Evolutionary conservation across 2,113 vertebrate genomes (phyloP).

Genomic region (Candoia aspera): DNA sequence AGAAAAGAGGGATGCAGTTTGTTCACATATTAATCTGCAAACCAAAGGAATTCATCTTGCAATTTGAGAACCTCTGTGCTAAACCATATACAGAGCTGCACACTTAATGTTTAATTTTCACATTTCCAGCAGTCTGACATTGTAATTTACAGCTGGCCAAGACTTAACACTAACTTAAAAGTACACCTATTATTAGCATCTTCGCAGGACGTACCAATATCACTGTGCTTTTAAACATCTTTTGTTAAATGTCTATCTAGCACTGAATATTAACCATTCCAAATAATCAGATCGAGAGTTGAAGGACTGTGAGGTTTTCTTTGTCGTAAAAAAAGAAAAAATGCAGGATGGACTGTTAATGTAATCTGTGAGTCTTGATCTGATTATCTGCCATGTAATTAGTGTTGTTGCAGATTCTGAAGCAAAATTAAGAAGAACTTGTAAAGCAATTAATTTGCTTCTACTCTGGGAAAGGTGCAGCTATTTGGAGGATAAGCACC

Average conservation of each 20-base stretch:
- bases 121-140: neutral
- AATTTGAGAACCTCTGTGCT: neutral
- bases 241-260: neutral
- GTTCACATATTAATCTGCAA: neutral
- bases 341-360: neutral
- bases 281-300: neutral
- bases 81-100: neutral
- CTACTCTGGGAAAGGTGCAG: neutral
- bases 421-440: conserved; percentile 8
- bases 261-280: neutral
- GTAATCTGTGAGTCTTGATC: neutral
- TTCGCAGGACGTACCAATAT: neutral
- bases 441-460: conserved; percentile 19
- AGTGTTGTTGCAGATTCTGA: conserved; percentile 5
- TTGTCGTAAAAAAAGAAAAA: neutral
- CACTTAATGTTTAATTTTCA: neutral
- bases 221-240: neutral
- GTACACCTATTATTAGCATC: neutral
- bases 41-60: neutral
- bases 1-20: neutral
- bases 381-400: conserved; percentile 14
- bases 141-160: neutral
- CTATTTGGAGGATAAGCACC: conserved; percentile 4
- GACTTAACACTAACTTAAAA: neutral
- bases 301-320: neutral